Percentiles rank a stretch among this genome's conserved stretches.
phyloP scores from a whole-genome alignment of 1,140 invertebrate species.

The Caenorhabditis elegans region DNA sequence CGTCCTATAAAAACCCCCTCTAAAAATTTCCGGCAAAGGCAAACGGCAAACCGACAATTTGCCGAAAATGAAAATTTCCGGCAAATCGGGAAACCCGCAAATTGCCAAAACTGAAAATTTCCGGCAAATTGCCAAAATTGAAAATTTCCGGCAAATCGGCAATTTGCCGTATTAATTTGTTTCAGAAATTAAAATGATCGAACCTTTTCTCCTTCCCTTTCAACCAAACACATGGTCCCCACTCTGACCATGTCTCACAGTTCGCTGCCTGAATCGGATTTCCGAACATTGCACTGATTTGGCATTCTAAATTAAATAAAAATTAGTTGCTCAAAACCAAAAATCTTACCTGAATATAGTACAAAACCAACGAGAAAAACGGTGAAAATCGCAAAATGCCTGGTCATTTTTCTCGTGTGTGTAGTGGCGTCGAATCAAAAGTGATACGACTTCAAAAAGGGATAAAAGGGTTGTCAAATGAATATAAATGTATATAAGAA shows the following conservation, averaged over 20 bases:
- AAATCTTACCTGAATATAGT: not conserved
- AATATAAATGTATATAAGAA: not conserved
- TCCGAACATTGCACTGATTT: conserved; percentile 63
- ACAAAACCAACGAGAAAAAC: not conserved
- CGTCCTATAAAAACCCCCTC: no score
- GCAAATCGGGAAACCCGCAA: no score
- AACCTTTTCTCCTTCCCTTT: conserved; percentile 56
- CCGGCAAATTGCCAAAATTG: no score
- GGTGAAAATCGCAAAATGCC: not conserved
- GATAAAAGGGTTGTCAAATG: not conserved
- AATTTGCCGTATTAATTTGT: no score
- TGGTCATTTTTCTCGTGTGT: not conserved
- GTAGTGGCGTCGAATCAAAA: not conserved
- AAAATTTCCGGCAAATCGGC: no score
- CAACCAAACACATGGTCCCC: conserved; percentile 66
- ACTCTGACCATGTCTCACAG: conserved; percentile 57
- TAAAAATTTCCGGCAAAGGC: no score
- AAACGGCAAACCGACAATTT: no score
- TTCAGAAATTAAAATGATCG: conserved; percentile 10
- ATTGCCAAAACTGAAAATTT: no score
- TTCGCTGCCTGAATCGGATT: conserved; percentile 56
- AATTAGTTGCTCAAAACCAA: not conserved
- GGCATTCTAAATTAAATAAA: conserved; percentile 36
- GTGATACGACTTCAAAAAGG: not conserved
- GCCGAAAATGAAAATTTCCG: no score